These are phyloP conservation scores for Lasioglossum albipes DNA, from an alignment of 1,140 invertebrate genomes.

Conservation along the genomic window DNA sequence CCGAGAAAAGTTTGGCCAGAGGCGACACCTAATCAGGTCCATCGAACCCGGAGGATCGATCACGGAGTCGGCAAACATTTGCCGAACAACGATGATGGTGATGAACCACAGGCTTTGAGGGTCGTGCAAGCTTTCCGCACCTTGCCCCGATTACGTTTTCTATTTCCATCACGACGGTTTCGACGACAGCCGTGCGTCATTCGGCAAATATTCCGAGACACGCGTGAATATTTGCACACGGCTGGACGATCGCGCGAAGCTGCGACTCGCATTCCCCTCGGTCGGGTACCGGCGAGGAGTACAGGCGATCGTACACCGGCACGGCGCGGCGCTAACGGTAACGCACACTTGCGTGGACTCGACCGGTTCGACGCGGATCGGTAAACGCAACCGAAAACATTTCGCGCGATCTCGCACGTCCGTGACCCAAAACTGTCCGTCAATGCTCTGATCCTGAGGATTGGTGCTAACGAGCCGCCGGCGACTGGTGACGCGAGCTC, in stretches of 20 bases:
- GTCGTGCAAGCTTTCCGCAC: slow-evolving; percentile 14
- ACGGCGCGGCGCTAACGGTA: slow-evolving; percentile 37
- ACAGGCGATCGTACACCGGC: not conserved
- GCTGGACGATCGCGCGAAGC: not conserved
- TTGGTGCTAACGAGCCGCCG: slow-evolving; percentile 18
- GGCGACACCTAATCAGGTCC: not conserved
- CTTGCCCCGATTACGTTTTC: slow-evolving; percentile 57
- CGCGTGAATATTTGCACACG: slow-evolving; percentile 31
- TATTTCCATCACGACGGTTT: slow-evolving; percentile 46
- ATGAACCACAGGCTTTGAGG: not conserved
- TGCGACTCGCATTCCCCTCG: not conserved
- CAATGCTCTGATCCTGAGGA: slow-evolving; percentile 15
- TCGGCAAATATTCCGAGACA: slow-evolving; percentile 49
- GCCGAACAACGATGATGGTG: not conserved
- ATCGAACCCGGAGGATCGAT: not conserved
- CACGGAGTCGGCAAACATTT: slow-evolving; percentile 3
- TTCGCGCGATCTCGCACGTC: slow-evolving; percentile 53
- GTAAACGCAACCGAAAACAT: slow-evolving; percentile 51
- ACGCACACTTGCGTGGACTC: slow-evolving; percentile 37
- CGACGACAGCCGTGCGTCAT: slow-evolving; percentile 27
- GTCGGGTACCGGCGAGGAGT: not conserved
- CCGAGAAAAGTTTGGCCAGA: not conserved
- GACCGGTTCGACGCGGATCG: slow-evolving; percentile 26
- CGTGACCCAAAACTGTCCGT: slow-evolving; percentile 73
- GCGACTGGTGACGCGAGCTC: not conserved